Evolutionary conservation across 2,888 invertebrate species (phyloP).

Genomic region (Phorcus lineatus): DNA sequence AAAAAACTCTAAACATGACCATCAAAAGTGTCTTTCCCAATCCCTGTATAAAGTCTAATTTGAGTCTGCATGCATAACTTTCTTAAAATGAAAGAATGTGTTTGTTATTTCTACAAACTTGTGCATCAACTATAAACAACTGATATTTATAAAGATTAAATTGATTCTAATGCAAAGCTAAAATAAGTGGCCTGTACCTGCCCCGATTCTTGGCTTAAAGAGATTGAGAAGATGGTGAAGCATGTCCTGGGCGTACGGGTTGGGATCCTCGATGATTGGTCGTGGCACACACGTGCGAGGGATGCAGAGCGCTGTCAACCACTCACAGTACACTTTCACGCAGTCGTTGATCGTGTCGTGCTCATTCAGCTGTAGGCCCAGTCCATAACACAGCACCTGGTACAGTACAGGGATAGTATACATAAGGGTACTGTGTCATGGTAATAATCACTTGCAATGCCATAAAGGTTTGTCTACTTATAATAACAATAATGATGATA

Average conservation of each 20-base stretch:
- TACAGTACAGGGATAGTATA: constrained; percentile 18
- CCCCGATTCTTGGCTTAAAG: constrained; percentile 93
- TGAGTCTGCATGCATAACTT: too few relatives aligned
- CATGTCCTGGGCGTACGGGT: constrained; percentile 91
- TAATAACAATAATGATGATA: too few relatives aligned
- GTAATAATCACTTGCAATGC: background rate
- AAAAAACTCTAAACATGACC: too few relatives aligned
- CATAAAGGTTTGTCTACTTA: too few relatives aligned
- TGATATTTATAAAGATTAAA: too few relatives aligned
- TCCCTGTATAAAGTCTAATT: too few relatives aligned
- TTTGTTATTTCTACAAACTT: too few relatives aligned
- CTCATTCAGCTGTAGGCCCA: constrained; percentile 90
- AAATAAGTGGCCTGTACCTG: constrained; percentile 81
- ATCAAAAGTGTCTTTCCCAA: too few relatives aligned
- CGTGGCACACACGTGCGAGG: constrained; percentile 92
- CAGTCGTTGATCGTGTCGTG: constrained; percentile 96
- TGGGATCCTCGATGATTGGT: constrained; percentile 91
- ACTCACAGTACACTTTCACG: constrained; percentile 96
- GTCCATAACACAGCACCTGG: constrained; percentile 93
- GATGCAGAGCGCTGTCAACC: constrained; percentile 89
- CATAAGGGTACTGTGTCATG: background rate
- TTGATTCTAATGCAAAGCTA: too few relatives aligned
- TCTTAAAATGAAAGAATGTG: too few relatives aligned
- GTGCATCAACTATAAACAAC: too few relatives aligned
- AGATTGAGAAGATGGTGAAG: constrained; percentile 94